These are phyloP conservation scores for Aphelenchoides fujianensis DNA, from an alignment of 1,140 invertebrate species.

Conservation along the genomic window DNA sequence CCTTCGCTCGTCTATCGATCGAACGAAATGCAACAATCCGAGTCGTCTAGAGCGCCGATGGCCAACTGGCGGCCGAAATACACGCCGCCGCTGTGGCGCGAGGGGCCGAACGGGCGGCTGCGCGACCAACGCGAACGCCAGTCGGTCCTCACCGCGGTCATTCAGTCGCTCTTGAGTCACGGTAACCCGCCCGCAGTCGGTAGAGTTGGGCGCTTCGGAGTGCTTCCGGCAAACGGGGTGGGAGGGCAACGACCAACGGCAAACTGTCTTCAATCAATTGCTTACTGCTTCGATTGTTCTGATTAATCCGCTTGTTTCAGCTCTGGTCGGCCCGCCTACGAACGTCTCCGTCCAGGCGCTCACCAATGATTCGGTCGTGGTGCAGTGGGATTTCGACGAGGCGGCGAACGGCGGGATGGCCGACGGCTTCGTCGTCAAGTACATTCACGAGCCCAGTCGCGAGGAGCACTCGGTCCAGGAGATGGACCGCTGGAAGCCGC, in stretches of 20 bases:
- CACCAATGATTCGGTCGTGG: constrained; percentile 58
- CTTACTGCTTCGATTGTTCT: no score
- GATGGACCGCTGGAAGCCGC: constrained; percentile 39
- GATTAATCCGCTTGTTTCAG: constrained; percentile 45
- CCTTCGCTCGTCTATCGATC: no score
- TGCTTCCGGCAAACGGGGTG: no score
- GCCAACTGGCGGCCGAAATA: constrained; percentile 22
- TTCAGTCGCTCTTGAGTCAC: constrained; percentile 37
- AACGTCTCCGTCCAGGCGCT: constrained; percentile 59
- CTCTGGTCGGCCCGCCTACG: constrained; percentile 56
- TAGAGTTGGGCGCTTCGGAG: constrained; percentile 2
- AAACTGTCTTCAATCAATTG: no score
- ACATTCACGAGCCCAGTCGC: constrained; percentile 55
- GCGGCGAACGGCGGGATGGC: constrained; percentile 33
- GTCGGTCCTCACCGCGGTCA: constrained; percentile 46
- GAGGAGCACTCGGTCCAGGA: constrained; percentile 28
- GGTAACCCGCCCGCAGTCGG: constrained; percentile 7
- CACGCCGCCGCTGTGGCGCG: constrained; percentile 1
- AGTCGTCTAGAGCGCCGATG: no score
- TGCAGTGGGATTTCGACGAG: constrained; percentile 61
- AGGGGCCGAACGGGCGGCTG: constrained; percentile 1
- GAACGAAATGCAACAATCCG: no score
- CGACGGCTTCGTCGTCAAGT: constrained; percentile 61
- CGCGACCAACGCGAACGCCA: constrained; percentile 10
- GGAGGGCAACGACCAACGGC: no score